Conservation (phyloP, 2,797 vertebrate species). For the Sebastes diaconus region DNA sequence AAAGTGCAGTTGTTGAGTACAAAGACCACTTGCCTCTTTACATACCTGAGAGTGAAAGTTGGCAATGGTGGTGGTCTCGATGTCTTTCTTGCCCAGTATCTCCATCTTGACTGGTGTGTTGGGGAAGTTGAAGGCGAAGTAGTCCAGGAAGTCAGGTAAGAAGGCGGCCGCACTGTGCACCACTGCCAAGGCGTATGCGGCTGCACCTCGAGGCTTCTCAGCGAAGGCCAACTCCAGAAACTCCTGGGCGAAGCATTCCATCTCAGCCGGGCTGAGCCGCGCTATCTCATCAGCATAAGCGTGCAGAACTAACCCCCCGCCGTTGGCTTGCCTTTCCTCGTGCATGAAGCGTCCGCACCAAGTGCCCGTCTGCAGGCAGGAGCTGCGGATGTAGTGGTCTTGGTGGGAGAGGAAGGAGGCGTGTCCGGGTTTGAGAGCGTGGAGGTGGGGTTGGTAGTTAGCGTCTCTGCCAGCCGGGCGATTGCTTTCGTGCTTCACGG, state of each 20-base stretch:
- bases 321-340: constrained; percentile 95
- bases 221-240: constrained; percentile 93
- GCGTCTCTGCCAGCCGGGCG: constrained; percentile 79
- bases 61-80: constrained; percentile 97
- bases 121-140: constrained; percentile 99
- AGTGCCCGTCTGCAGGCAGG: constrained; percentile 90
- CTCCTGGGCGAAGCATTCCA: constrained; percentile 93
- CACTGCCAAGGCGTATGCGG: constrained; percentile 92
- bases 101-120: constrained; percentile 99
- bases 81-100: constrained; percentile 98
- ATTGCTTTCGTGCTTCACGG: constrained; percentile 83
- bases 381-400: constrained; percentile 94
- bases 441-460: constrained; percentile 58
- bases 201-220: constrained; percentile 90
- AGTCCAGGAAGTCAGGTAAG: constrained; percentile 97
- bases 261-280: constrained; percentile 90
- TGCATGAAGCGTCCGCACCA: constrained; percentile 92
- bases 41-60: constrained; percentile 98
- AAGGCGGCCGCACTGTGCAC: constrained; percentile 95
- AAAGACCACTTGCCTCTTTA: not conserved
- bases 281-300: constrained; percentile 97
- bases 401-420: constrained; percentile 92
- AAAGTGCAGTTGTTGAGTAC: not conserved
- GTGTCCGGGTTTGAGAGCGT: constrained; percentile 85
- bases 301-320: constrained; percentile 92